Base-by-base conservation (phyloP, 2,797 vertebrate genomes). In the Chromis chromis region DNA sequence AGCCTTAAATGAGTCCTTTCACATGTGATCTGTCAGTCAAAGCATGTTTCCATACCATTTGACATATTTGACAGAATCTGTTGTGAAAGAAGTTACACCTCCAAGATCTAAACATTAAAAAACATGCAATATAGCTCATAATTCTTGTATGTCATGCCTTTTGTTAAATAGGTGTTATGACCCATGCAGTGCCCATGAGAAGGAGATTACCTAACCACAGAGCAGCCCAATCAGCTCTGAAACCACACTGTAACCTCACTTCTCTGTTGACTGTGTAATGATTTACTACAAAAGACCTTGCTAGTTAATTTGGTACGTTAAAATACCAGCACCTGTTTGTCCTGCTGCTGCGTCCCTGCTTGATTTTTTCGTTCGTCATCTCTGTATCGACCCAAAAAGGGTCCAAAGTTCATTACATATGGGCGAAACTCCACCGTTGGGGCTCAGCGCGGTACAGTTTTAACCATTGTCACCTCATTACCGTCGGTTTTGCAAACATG, bases 201-300 rank as follows among this genome's bases (percentile, higher is more conserved):
- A 46, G 67, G 50, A 70, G 44, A 62, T 28, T 27, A 55, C n/a
- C 55, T 63, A 69, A 74, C 57, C 76, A 65, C 62, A 65, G 61
- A 16, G 54, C 54, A 40, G 59, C 46, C 65, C 78, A 74, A 59
- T 81, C 72, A 64, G 59, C 54, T 73, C 72, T 65, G 48, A 65
- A 66, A 71, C 55, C 78, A 48, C 65, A 54, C 66, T 60, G 53
- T 81, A 70, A 81, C 39, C 82, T 89, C 74, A 72, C 59, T 39
- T 77, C 76, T 82, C 64, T 89, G 86, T 86, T 86, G 61, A 79
- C 82, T 58, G 67, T 90, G 89, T 94, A 95, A 94, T 95, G 70
- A 95, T 95, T 94, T 82, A 94, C 94, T 77, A 76, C 61, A 52
- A 71, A 87, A 74, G 91, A 90, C 93, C 93, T 93, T 91, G 89